phyloP scores from a whole-genome alignment of 2,888 invertebrate species.

The Rapana venosa region DNA sequence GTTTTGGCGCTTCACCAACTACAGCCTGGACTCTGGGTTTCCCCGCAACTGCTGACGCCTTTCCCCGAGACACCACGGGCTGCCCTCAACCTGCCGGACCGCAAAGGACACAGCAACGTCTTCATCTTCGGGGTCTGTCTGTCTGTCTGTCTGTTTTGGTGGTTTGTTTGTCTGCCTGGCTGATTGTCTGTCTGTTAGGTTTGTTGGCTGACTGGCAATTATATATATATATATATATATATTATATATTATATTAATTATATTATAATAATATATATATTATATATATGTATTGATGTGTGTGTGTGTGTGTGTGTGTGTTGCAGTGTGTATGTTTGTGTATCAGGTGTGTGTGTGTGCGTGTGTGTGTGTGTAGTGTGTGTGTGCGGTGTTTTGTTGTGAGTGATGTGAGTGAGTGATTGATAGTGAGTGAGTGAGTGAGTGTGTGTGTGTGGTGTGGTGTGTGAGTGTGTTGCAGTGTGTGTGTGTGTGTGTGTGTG shows the following conservation, averaged over 20 bases:
- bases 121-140: slow-evolving; percentile 43
- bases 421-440: not conserved
- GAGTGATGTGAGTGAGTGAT: not conserved
- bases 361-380: not conserved
- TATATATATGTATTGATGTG: not conserved
- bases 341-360: not conserved
- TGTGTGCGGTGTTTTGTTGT: no score
- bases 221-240: not conserved
- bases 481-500: not conserved
- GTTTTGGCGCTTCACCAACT: slow-evolving; percentile 43
- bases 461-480: not conserved
- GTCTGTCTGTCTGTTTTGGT: not conserved
- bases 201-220: not conserved
- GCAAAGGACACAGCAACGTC: slow-evolving; percentile 29
- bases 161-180: not conserved
- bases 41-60: not conserved
- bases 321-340: not conserved
- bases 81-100: slow-evolving; percentile 28
- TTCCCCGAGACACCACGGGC: slow-evolving; percentile 38
- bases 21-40: slow-evolving; percentile 39
- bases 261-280: not conserved
- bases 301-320: not conserved
- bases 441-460: not conserved
- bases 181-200: not conserved
- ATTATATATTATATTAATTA: not conserved